Conservation (phyloP, 2,113 vertebrate species). For the Elachura formosa region DNA sequence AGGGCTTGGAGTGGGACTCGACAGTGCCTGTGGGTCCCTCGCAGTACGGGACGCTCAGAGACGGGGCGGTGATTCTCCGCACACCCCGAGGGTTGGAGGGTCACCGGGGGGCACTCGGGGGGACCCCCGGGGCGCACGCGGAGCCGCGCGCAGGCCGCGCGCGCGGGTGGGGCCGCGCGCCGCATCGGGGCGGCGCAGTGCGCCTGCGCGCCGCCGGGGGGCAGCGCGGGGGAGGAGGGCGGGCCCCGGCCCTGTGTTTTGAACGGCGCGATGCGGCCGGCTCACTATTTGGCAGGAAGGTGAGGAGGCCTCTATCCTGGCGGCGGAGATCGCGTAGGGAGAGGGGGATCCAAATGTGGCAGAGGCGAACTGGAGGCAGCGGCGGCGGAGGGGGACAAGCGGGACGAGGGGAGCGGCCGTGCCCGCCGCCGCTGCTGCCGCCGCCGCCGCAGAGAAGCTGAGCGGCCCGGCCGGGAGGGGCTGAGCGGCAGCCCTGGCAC, state of each 20-base stretch:
- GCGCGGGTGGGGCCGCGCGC: not conserved
- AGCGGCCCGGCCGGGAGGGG: slow-evolving; percentile 53
- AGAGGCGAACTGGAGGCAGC: slow-evolving; percentile 8
- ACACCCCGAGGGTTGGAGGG: rapidly evolving
- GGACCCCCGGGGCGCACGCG: rapidly evolving
- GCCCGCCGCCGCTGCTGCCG: not conserved
- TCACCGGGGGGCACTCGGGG: rapidly evolving
- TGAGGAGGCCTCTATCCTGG: slow-evolving; percentile 6
- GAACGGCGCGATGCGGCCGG: slow-evolving; percentile 6
- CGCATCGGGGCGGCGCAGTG: not conserved
- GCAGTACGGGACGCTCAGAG: too few species aligned
- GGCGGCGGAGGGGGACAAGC: slow-evolving; percentile 10
- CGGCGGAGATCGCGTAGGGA: not conserved
- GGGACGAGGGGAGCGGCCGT: slow-evolving; percentile 25
- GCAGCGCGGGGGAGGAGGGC: not conserved
- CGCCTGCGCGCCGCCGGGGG: not conserved
- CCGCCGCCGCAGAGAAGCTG: not conserved
- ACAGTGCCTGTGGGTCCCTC: not conserved
- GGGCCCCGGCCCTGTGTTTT: slow-evolving; percentile 35
- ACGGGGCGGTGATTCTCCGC: rapidly evolving
- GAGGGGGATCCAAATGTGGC: slow-evolving; percentile 31
- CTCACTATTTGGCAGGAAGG: slow-evolving; percentile 76
- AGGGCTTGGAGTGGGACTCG: not conserved
- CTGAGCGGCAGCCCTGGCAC: slow-evolving; percentile 25
- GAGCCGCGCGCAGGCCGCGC: rapidly evolving